Evolutionary conservation across 1,140 invertebrate genomes (phyloP).

Genomic region (Drosophila baimaii): DNA sequence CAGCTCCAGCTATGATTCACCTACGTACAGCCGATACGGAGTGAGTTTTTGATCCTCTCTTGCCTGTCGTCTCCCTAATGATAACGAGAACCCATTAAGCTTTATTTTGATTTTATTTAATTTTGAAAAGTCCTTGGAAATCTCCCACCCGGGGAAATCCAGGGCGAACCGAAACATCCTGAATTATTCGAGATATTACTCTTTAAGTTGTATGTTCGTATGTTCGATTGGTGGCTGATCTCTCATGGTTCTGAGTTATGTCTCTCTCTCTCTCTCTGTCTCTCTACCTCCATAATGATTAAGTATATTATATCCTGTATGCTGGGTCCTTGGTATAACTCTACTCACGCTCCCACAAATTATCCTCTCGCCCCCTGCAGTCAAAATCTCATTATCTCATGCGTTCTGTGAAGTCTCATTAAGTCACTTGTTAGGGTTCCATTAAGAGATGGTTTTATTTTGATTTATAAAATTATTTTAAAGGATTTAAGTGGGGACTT

Average conservation of each 20-base stretch:
- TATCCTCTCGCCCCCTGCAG: background rate
- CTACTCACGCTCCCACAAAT: constrained; percentile 5
- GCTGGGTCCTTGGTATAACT: constrained; percentile 49
- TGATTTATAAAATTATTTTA: background rate
- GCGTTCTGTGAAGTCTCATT: constrained; percentile 24
- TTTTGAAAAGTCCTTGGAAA: constrained; percentile 5
- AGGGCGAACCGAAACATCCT: constrained; percentile 16
- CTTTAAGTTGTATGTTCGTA: constrained; percentile 27
- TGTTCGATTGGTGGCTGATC: constrained; percentile 43
- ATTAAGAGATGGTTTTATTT: background rate
- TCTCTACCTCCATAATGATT: constrained; percentile 7
- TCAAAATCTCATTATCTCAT: constrained; percentile 19
- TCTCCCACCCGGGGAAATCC: background rate
- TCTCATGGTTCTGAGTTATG: constrained; percentile 31
- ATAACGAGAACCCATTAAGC: constrained; percentile 15
- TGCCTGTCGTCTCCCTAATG: background rate
- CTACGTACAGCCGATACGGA: constrained; percentile 80
- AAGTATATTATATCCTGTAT: constrained; percentile 26
- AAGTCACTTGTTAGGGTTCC: background rate
- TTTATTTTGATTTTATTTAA: constrained; percentile 8
- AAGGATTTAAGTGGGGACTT: too few species aligned
- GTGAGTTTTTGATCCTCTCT: constrained; percentile 57
- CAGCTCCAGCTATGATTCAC: constrained; percentile 75
- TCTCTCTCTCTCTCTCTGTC: constrained; percentile 11
- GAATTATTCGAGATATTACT: constrained; percentile 23